Evolutionary conservation across 2,113 vertebrate species (phyloP), one percentile per base, ranked within the genome.

Genomic region (Hypanus sabinus): DNA sequence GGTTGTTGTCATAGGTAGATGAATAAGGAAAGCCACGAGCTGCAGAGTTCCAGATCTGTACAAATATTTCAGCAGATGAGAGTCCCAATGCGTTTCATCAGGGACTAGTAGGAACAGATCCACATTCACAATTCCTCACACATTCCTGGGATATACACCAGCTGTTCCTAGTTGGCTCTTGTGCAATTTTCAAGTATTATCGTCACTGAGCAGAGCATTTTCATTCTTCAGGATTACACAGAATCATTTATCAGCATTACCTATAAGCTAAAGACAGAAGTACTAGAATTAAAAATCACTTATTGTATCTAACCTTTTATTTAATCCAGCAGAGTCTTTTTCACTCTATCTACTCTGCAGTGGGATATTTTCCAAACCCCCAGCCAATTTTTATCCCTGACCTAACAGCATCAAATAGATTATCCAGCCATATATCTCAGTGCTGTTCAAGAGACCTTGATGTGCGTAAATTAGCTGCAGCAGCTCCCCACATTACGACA

Each of bases 81-180:
- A n/a, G 57, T 10, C 27, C 22, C 85, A 62, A 62, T 88, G 60
- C 8, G 57, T 62, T 88, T 14, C 85, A 88, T 88, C 24, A 62
- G 16, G 30, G 85, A 88, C 57, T 62, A n/a, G 57, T 88, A 57
- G 85, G 85, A 88, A 11, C 46, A 30, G 81, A 88, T 88, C 60
- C 30, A 88, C 27, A 88, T 62, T 87, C 83, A 14, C 83, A 60
- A 11, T 88, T 88, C 81, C 85, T n/a, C 57, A 88, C 57, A 88
- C 85, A 88, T 88, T 88, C 85, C 85, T 88, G 85, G 57, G 27
- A 62, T 88, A 62, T 12, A 30, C 85, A 88, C 85, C 85, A 62
- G 55, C 85, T 62, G 55, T 60, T 88, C 57, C 10, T n/a, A 30
- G 85, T 88, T n/a, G 30, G 24, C 57, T 88, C 57, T 62, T 88